Percentiles rank a stretch among this genome's conserved stretches.
Evolutionary conservation across 2,888 invertebrate genomes (phyloP).

Genomic region (Epirrhoe alternata): DNA sequence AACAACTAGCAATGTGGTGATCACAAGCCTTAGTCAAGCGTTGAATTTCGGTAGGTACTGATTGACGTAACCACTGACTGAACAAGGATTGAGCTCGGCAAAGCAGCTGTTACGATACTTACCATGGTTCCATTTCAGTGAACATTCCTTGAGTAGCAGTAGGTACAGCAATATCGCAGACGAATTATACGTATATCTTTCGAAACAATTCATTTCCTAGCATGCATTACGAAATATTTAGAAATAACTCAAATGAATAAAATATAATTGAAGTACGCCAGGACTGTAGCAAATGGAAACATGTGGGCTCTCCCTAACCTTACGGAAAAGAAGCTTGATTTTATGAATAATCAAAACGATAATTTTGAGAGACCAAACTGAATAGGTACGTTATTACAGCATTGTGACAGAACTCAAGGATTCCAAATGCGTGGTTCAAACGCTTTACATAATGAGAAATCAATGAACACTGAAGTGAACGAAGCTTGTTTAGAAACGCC

Average conservation of each 20-base stretch:
- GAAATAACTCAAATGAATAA: neutral
- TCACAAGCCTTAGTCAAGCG: slow-evolving; percentile 20
- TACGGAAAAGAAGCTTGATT: too few species aligned
- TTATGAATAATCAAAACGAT: neutral
- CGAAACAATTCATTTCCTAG: too few species aligned
- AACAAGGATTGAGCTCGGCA: slow-evolving; percentile 12
- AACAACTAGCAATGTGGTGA: slow-evolving; percentile 29
- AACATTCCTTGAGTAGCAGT: slow-evolving; percentile 6
- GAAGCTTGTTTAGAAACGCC: slow-evolving; percentile 28
- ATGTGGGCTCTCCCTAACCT: too few species aligned
- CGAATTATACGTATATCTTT: neutral
- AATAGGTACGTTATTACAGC: neutral
- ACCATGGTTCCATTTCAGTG: neutral
- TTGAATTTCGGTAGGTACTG: neutral
- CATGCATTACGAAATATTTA: neutral
- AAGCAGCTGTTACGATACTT: slow-evolving; percentile 7
- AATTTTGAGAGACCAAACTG: neutral
- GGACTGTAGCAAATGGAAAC: too few species aligned
- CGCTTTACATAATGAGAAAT: slow-evolving; percentile 25
- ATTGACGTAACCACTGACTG: slow-evolving; percentile 14
- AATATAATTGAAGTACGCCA: too few species aligned
- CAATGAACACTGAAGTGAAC: slow-evolving; percentile 25
- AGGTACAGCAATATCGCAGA: neutral
- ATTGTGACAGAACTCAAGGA: slow-evolving; percentile 14
- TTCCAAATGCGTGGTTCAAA: slow-evolving; percentile 24